Evolutionary conservation across 1,140 invertebrate genomes (phyloP).

Genomic region (Drosophila saltans): DNA sequence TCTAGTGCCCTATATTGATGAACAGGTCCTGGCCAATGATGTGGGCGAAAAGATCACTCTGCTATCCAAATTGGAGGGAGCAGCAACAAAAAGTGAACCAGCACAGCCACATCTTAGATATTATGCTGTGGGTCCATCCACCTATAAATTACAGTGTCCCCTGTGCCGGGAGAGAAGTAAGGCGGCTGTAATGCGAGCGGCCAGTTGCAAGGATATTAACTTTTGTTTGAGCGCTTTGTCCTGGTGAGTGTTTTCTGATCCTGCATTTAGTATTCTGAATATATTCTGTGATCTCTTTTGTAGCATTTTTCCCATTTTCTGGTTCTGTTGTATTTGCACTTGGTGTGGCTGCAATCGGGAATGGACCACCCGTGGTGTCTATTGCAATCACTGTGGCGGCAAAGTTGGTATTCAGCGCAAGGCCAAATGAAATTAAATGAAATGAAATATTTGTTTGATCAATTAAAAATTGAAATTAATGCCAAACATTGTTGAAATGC

Average conservation of each 20-base stretch:
- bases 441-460: slow-evolving; percentile 29
- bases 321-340: slow-evolving; percentile 76
- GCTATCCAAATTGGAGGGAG: slow-evolving; percentile 32
- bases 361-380: slow-evolving; percentile 75
- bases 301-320: slow-evolving; percentile 76
- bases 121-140: slow-evolving; percentile 71
- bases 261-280: no score
- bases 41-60: slow-evolving; percentile 45
- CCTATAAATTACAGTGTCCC: slow-evolving; percentile 71
- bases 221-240: slow-evolving; percentile 70
- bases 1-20: slow-evolving; percentile 72
- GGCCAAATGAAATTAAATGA: slow-evolving; percentile 45
- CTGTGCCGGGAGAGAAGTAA: slow-evolving; percentile 68
- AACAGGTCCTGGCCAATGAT: slow-evolving; percentile 38
- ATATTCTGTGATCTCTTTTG: no score
- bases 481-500: slow-evolving; percentile 35
- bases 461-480: slow-evolving; percentile 61
- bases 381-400: slow-evolving; percentile 74
- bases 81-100: slow-evolving; percentile 4
- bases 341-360: slow-evolving; percentile 81
- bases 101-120: slow-evolving; percentile 60
- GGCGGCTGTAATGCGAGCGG: slow-evolving; percentile 76
- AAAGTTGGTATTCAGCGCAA: slow-evolving; percentile 75
- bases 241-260: slow-evolving; percentile 48
- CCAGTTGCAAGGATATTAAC: slow-evolving; percentile 69